phyloP scores from a whole-genome alignment of 2,797 vertebrate species.

The Echeneis naucrates region DNA sequence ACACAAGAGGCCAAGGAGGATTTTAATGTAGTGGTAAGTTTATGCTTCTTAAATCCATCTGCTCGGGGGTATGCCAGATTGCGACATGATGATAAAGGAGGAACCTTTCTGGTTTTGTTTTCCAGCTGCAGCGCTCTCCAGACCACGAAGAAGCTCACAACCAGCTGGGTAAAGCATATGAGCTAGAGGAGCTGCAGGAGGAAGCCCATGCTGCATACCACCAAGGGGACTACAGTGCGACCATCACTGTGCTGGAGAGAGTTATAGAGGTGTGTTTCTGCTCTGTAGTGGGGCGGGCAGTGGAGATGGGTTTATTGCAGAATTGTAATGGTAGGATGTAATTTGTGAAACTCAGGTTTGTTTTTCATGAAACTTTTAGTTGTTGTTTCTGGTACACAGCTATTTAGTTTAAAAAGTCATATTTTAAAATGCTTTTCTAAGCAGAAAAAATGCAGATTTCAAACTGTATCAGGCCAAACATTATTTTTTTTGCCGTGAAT shows the following conservation, averaged over 20 bases:
- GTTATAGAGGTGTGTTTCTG: conserved; percentile 83
- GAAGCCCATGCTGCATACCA: conserved; percentile 81
- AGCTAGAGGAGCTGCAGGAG: conserved; percentile 83
- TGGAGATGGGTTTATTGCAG: not conserved
- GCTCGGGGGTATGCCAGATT: not conserved
- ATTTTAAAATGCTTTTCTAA: not conserved
- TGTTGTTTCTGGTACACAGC: not conserved
- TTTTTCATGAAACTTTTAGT: too few relatives aligned
- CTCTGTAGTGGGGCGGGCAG: not conserved
- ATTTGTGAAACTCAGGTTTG: not conserved
- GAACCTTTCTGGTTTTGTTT: not conserved
- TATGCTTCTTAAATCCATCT: not conserved
- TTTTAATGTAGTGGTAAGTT: conserved; percentile 86
- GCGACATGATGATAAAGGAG: not conserved
- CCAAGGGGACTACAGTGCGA: conserved; percentile 79
- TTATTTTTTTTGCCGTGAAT: not conserved
- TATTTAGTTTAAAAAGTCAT: too few relatives aligned
- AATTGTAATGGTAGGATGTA: not conserved
- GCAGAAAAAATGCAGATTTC: not conserved
- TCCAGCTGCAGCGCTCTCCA: conserved; percentile 82
- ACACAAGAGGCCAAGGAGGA: conserved; percentile 85
- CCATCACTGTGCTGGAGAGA: conserved; percentile 81
- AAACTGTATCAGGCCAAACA: not conserved
- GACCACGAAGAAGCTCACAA: conserved; percentile 83
- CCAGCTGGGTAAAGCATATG: conserved; percentile 78